phyloP scores from a whole-genome alignment of 2,113 vertebrate species.

The Zingel zingel region DNA sequence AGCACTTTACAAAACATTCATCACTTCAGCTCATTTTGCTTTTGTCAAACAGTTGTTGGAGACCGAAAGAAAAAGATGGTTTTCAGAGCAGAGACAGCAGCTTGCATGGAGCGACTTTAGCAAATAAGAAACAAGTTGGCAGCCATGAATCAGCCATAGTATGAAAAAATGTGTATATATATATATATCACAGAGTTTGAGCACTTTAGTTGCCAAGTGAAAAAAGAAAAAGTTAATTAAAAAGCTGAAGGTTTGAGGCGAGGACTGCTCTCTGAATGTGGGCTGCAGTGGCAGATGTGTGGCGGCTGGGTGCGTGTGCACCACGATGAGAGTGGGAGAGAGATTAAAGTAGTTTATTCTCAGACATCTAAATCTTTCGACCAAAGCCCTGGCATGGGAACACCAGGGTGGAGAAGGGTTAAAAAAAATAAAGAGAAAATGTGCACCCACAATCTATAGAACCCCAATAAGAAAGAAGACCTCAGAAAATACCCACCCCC shows the following conservation, averaged over 20 bases:
- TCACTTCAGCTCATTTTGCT: constrained; percentile 33
- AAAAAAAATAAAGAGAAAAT: constrained; percentile 31
- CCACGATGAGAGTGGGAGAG: constrained; percentile 47
- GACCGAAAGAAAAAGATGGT: neutral
- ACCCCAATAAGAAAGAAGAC: constrained; percentile 62
- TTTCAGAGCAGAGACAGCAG: constrained; percentile 24
- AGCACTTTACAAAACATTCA: constrained; percentile 47
- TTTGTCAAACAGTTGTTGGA: constrained; percentile 22
- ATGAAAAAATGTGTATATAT: constrained; percentile 40
- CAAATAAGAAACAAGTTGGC: constrained; percentile 41
- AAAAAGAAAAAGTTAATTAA: constrained; percentile 66
- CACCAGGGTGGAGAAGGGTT: constrained; percentile 58
- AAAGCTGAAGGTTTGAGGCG: constrained; percentile 73
- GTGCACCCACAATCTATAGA: constrained; percentile 59
- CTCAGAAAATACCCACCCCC: constrained; percentile 39
- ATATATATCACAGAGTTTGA: constrained; percentile 48
- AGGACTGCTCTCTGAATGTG: constrained; percentile 62
- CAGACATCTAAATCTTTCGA: constrained; percentile 72
- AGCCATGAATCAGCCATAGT: constrained; percentile 41
- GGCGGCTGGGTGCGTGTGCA: constrained; percentile 25
- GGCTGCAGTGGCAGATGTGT: constrained; percentile 72
- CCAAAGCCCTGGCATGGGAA: constrained; percentile 62
- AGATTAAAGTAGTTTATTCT: constrained; percentile 80
- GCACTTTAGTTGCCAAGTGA: constrained; percentile 44
- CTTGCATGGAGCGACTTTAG: constrained; percentile 17